A percentile compares a stretch with the other conserved stretches of the same genome.
Conservation (phyloP, 1,140 invertebrate genomes). For the Papilio machaon region DNA sequence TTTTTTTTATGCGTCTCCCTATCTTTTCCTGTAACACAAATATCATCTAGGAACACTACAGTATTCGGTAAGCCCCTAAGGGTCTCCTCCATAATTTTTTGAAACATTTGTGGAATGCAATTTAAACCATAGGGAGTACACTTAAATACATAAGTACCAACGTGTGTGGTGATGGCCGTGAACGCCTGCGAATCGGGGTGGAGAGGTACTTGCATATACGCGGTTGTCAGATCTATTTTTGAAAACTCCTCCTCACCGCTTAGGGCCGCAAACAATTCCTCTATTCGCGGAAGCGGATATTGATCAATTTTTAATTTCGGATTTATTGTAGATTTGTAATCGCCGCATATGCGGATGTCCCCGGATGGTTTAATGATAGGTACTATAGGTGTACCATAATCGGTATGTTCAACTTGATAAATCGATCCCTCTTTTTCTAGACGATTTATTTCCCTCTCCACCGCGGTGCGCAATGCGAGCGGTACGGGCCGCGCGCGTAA, state of each 20-base stretch:
- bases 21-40: constrained; percentile 43
- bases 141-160: too few species aligned
- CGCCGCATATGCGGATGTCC: constrained; percentile 46
- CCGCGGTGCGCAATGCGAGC: too few species aligned
- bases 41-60: constrained; percentile 49
- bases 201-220: too few species aligned
- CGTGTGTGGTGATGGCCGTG: too few species aligned
- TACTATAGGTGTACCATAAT: constrained; percentile 52
- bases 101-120: too few species aligned
- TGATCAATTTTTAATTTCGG: constrained; percentile 44
- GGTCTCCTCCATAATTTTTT: too few species aligned
- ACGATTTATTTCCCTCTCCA: too few species aligned
- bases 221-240: too few species aligned
- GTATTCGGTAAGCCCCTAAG: constrained; percentile 43
- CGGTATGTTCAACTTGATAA: constrained; percentile 42
- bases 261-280: constrained; percentile 47
- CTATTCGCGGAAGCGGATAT: constrained; percentile 48
- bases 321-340: constrained; percentile 51
- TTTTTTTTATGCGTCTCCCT: constrained; percentile 42
- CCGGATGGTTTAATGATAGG: constrained; percentile 45
- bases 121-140: too few species aligned
- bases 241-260: constrained; percentile 45
- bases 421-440: constrained; percentile 41
- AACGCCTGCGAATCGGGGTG: too few species aligned
- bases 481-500: too few species aligned